Evolutionary conservation across 2,888 invertebrate species (phyloP).

Genomic region (Andricus quercusramuli): DNA sequence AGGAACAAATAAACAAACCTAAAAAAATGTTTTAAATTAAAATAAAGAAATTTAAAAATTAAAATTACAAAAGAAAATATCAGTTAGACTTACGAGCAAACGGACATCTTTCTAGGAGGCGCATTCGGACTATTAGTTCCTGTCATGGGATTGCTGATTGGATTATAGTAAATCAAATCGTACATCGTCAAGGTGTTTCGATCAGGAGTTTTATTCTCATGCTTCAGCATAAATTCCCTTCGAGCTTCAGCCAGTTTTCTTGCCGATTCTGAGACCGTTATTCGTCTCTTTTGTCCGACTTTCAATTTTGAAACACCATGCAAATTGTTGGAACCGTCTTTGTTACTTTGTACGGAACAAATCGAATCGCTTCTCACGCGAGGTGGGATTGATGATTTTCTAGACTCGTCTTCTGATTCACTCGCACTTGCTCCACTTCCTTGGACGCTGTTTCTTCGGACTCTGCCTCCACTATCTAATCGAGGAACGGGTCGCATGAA

Average conservation of each 20-base stretch:
- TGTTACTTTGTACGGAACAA: constrained; percentile 78
- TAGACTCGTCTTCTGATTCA: constrained; percentile 85
- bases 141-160: constrained; percentile 86
- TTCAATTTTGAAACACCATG: constrained; percentile 54
- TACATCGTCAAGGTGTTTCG: constrained; percentile 91
- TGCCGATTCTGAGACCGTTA: constrained; percentile 78
- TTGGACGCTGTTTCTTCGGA: constrained; percentile 83
- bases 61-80: constrained; percentile 1
- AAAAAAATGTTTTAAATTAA: background rate
- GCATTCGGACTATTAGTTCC: constrained; percentile 47
- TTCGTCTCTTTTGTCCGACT: constrained; percentile 66
- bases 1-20: too few relatives aligned
- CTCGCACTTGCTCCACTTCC: constrained; percentile 80
- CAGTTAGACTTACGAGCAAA: constrained; percentile 66
- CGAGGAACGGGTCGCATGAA: constrained; percentile 85
- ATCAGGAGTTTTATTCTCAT: constrained; percentile 81
- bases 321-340: constrained; percentile 50
- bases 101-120: constrained; percentile 52
- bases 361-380: constrained; percentile 80
- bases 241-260: constrained; percentile 81
- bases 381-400: constrained; percentile 61
- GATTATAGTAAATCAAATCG: constrained; percentile 95
- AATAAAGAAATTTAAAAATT: background rate
- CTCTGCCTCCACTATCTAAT: constrained; percentile 79
- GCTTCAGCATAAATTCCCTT: constrained; percentile 80